These are phyloP conservation scores for Brassicogethes aeneus DNA, from an alignment of 2,888 invertebrate genomes.

Conservation along the genomic window DNA sequence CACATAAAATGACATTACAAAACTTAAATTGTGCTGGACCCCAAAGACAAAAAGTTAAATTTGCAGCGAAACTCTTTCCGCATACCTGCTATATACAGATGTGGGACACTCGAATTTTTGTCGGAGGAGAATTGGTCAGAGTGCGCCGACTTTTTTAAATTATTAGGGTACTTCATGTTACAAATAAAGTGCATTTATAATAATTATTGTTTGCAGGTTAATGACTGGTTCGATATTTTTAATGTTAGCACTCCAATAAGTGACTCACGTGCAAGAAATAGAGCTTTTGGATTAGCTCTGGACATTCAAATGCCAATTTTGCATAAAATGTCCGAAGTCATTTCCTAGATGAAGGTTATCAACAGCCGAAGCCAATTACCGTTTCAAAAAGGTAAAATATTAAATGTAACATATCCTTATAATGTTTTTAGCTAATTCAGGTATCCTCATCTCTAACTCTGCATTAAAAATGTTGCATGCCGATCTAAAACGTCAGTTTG, in stretches of 20 bases:
- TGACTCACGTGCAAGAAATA: constrained; percentile 7
- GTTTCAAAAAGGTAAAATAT: constrained; percentile 7
- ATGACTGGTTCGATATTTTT: constrained; percentile 7
- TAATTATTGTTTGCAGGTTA: constrained; percentile 5
- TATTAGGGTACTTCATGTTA: neutral
- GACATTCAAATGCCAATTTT: constrained; percentile 4
- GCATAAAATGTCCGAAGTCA: constrained; percentile 1
- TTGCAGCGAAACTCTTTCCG: constrained; percentile 20
- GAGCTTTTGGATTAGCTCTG: constrained; percentile 6
- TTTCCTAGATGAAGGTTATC: neutral
- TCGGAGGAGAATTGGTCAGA: constrained; percentile 12
- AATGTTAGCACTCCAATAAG: constrained; percentile 5
- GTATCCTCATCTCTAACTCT: constrained; percentile 4
- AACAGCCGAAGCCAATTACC: constrained; percentile 2
- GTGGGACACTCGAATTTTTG: constrained; percentile 13
- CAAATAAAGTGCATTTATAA: neutral
- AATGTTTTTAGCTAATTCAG: neutral
- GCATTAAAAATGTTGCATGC: neutral
- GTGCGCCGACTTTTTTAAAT: constrained; percentile 17
- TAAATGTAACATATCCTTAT: neutral
- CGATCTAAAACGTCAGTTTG: constrained; percentile 2
- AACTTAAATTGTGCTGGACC: constrained; percentile 3
- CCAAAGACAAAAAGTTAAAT: constrained; percentile 14
- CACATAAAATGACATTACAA: constrained; percentile 9
- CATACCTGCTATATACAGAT: constrained; percentile 16